Percentiles rank a stretch among this genome's conserved stretches.
These are phyloP conservation scores for Luehdorfia chinensis DNA, from an alignment of 1,140 invertebrate species.

Conservation along the genomic window DNA sequence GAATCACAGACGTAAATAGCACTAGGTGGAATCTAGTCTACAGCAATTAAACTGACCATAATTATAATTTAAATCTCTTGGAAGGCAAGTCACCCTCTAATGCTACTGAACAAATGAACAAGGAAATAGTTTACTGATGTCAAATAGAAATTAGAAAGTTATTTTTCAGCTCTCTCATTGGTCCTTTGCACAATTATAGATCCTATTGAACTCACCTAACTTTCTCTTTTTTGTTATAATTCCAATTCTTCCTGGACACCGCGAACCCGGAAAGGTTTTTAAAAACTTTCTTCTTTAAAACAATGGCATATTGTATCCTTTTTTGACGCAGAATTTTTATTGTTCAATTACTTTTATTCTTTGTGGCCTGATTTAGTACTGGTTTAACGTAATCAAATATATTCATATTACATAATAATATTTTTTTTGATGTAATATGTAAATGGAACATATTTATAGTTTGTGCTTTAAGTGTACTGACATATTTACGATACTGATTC, in stretches of 20 bases:
- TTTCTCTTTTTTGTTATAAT: slow-evolving; percentile 75
- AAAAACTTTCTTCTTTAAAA: slow-evolving; percentile 61
- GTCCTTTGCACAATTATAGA: slow-evolving; percentile 43
- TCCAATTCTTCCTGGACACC: slow-evolving; percentile 59
- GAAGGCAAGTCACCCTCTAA: slow-evolving; percentile 27
- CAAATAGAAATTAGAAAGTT: slow-evolving; percentile 67
- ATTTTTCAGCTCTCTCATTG: slow-evolving; percentile 43
- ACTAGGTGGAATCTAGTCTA: too few species aligned
- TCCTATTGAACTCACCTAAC: slow-evolving; percentile 56
- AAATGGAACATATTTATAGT: too few species aligned
- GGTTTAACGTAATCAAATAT: too few species aligned
- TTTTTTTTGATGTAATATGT: too few species aligned
- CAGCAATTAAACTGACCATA: too few species aligned
- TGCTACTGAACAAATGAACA: slow-evolving; percentile 53
- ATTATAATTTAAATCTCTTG: not conserved
- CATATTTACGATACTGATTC: too few species aligned
- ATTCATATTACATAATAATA: too few species aligned
- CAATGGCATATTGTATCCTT: slow-evolving; percentile 40
- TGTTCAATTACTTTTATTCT: too few species aligned
- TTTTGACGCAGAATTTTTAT: too few species aligned
- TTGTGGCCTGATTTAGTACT: too few species aligned
- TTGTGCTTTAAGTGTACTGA: too few species aligned
- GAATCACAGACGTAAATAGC: too few species aligned
- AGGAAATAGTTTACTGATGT: slow-evolving; percentile 36
- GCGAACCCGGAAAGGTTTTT: slow-evolving; percentile 56